These are phyloP conservation scores for Lepidocolaptes lacrymiger DNA, from an alignment of 2,797 vertebrate genomes.

Conservation along the genomic window DNA sequence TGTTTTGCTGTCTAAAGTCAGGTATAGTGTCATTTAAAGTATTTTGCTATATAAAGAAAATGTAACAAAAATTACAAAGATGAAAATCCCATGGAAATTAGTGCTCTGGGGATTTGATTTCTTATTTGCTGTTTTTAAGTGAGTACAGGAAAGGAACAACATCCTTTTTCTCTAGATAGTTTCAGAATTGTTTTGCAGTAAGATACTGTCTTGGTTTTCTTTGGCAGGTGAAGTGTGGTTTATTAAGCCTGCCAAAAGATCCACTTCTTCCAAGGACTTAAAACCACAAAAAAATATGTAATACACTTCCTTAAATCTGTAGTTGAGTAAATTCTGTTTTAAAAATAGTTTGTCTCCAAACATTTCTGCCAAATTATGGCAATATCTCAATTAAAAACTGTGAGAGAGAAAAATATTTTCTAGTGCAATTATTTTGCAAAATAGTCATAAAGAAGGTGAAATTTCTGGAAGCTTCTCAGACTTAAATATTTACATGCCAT, in stretches of 20 bases:
- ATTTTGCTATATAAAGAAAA: neutral
- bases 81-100: neutral
- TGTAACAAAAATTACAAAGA: neutral
- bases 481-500: neutral
- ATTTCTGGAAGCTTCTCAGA: neutral
- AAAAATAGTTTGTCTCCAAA: neutral
- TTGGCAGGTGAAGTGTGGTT: neutral
- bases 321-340: neutral
- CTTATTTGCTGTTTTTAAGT: neutral
- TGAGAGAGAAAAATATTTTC: neutral
- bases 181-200: neutral
- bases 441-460: neutral
- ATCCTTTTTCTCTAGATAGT: neutral
- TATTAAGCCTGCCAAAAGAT: neutral
- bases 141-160: neutral
- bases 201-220: neutral
- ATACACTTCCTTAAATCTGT: neutral
- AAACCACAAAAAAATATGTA: neutral
- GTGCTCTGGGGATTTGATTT: neutral
- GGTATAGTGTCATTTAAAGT: neutral
- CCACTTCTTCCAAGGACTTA: no score
- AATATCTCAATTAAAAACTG: neutral
- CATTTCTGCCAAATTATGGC: neutral
- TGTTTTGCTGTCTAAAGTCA: neutral
- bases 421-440: neutral